phyloP scores from a whole-genome alignment of 2,888 invertebrate genomes.

The Ashinkailepas kermadecensis region DNA sequence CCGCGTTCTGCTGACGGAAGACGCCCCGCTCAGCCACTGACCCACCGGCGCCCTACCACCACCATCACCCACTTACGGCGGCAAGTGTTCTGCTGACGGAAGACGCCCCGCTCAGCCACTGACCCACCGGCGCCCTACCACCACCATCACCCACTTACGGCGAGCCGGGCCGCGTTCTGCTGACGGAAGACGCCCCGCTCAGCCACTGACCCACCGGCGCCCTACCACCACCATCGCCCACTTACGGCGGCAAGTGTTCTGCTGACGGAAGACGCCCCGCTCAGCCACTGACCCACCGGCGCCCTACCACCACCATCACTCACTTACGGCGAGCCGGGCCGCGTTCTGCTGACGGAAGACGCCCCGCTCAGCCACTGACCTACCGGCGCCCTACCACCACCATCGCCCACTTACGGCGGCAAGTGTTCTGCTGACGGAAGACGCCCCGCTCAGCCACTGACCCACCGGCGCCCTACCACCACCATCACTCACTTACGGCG shows the following conservation, averaged over 20 bases:
- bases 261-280: constrained; percentile 64
- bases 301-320: too few relatives aligned
- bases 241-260: constrained; percentile 55
- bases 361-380: too few relatives aligned
- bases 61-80: constrained; percentile 25
- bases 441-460: too few relatives aligned
- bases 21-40: too few relatives aligned
- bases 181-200: constrained; percentile 59
- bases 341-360: constrained; percentile 76
- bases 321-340: constrained; percentile 46
- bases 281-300: too few relatives aligned
- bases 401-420: constrained; percentile 35
- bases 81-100: constrained; percentile 75
- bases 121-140: too few relatives aligned
- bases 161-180: constrained; percentile 63
- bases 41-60: too few relatives aligned
- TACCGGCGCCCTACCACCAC: too few relatives aligned
- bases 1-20: constrained; percentile 71
- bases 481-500: constrained; percentile 25
- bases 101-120: constrained; percentile 43
- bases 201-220: too few relatives aligned
- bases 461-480: too few relatives aligned
- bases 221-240: too few relatives aligned
- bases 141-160: constrained; percentile 24
- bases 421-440: constrained; percentile 79